Evolutionary conservation across 2,888 invertebrate species (phyloP).

Genomic region (Suillia variegata): DNA sequence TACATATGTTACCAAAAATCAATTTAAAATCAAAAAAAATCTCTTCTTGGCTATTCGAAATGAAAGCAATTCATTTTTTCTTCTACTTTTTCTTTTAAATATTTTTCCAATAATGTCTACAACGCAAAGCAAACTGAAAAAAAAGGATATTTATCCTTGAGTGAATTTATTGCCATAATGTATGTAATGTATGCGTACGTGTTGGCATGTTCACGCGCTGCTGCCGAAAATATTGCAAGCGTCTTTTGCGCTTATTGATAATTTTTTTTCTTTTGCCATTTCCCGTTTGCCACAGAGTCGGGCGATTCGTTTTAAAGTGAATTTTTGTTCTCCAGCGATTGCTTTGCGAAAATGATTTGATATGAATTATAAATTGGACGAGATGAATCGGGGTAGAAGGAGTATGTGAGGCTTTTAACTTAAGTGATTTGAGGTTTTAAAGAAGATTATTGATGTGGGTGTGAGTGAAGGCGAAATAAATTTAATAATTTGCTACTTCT

Average conservation of each 20-base stretch:
- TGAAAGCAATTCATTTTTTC: not conserved
- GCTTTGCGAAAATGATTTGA: conserved; percentile 36
- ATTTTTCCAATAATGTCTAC: not conserved
- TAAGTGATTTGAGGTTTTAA: conserved; percentile 45
- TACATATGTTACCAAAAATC: conserved; percentile 48
- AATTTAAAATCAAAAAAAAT: conserved; percentile 38
- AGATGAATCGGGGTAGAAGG: conserved; percentile 31
- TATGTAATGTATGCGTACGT: conserved; percentile 47
- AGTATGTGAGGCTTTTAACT: conserved; percentile 38
- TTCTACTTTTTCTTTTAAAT: not conserved
- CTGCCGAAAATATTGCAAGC: conserved; percentile 18
- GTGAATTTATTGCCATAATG: conserved; percentile 56
- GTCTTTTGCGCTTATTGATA: not conserved
- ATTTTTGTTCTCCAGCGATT: too few relatives aligned
- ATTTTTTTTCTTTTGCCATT: conserved; percentile 4
- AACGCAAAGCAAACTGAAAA: conserved; percentile 48
- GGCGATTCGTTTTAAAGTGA: conserved; percentile 5
- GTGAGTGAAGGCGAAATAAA: not conserved
- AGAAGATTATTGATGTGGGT: not conserved
- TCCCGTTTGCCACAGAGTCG: too few relatives aligned
- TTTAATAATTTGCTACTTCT: not conserved
- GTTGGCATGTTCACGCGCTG: conserved; percentile 18
- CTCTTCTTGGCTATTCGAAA: conserved; percentile 7
- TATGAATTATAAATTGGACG: conserved; percentile 50
- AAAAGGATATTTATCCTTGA: conserved; percentile 40